Base-by-base conservation (phyloP, 2,113 vertebrate genomes). In the Chloroceryle aenea region DNA sequence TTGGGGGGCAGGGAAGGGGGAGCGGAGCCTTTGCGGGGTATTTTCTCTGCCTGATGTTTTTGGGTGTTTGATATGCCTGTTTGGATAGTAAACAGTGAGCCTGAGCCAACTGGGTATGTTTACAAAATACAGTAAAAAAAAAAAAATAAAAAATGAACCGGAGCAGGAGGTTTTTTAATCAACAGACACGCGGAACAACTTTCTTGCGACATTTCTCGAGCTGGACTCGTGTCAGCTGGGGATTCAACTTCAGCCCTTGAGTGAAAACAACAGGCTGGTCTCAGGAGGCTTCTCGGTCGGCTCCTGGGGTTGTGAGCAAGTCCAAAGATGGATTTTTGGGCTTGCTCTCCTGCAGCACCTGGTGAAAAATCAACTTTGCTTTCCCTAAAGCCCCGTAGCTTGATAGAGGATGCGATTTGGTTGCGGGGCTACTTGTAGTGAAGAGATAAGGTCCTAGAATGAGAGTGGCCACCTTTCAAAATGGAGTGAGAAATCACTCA, bases 191-290 rank as follows among this genome's bases (percentile, higher is more conserved):
- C 69, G 69, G 92, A 92, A 53, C 48, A 89, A 93, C 50, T 86
- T 96, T 96, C 92, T 94, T 97, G 91, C 45, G 42, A 95, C 92
- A 93, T 81, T 91, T 88, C 83, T 90, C 27, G 86, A 52, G 77
- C 67, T 90, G 76, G 80, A 75, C 48, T 83, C n/a, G 59, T 74
- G 87, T 95, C 88, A 93, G 80, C 19, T 6, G 17, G 53, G 63
- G 71, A 69, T 85, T 79, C 3, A 0, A 59, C 64, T 30, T 47
- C 22, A 40, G 75, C 64, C 48, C 48, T 42, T 3, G 40, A 76
- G 50, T 45, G 85, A 91, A 86, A 95, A 87, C 83, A 93, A 55
- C 0, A 56, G 76, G 45, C 38, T 0, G 0, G 58, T 64, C 81
- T 87, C 75, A 26, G 0, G 2, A 56, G 47, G 22, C 58, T 71